Base-by-base conservation (phyloP, 2,113 vertebrate genomes). In the Bambusicola thoracicus region DNA sequence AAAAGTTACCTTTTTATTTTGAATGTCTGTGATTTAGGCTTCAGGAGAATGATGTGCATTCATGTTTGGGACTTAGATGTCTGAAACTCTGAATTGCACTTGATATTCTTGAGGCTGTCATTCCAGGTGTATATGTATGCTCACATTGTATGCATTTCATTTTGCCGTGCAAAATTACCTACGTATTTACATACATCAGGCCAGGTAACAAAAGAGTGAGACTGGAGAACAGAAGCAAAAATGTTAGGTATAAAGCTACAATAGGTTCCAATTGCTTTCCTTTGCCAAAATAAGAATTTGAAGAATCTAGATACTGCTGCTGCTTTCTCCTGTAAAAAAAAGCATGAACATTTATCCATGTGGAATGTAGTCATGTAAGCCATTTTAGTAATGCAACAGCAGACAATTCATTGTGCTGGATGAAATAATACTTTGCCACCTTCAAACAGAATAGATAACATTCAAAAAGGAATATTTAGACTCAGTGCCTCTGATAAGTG, bases 361-460 rank as follows among this genome's bases (percentile, higher is more conserved):
- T 83, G 68, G 27, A 81, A 0, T 55, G 30, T 76, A 65, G 81
- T 90, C 32, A 30, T 49, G 48, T 58, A 48, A 75, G 51, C 59
- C 30, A 34, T 78, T 81, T 96, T 7, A 81, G 62, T 94, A 90
- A 72, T 72, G 32, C 29, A 63, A 51, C 40, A 40, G 8, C 49
- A 59, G 66, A 53, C 95, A 59, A 87, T 67, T 34, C 8, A 49
- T 67, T 90, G 12, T 40, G 34, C 49, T 87, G 66, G 75, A 74
- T 89, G 95, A 95, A 92, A 95, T 95, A 91, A 81, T 1, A 1
- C 80, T 93, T 89, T 48, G 68, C 66, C 36, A 85, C 24, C 63
- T 68, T 80, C 76, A 92, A 76, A 82, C n/a, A 66, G 61, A 95
- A 87, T n/a, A 73, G 41, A 59, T 56, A 74, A 0, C 55, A 34